Evolutionary conservation across 2,888 invertebrate species (phyloP), one percentile per base, ranked within the genome.

Genomic region (Patella caerulea): DNA sequence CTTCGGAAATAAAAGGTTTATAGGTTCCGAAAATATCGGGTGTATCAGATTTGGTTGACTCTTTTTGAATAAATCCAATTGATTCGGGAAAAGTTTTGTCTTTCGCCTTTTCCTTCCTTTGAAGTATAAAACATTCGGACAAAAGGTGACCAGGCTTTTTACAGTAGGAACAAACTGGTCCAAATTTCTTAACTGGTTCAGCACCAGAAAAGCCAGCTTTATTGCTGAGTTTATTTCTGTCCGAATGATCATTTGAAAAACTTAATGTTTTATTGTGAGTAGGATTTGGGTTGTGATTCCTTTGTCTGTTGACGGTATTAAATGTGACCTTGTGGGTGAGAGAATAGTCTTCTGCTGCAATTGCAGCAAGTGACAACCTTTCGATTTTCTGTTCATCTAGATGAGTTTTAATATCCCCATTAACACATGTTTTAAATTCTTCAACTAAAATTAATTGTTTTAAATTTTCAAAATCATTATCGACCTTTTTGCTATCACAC

Each of bases 1-100:
- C 81, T 4, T 79, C 72, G 56, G 78, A 76, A 29, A 81, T 54
- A 74, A 82, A 81, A 24, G 79, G 82, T 53, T 75, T 59, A 76
- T 75, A 80, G 55, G 73, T 73, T 71, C 78, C 79, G 71, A 75
- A 73, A 75, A 76, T 19, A 65, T 71, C 72, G 56, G 54, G 29
- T 75, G 59, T 71, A n/a, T 52, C 73, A 69, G 75, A 73, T 69
- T 75, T 74, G 29, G 69, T 59, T 71, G 72, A 69, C 14, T 24
- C 54, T 24, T 72, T 54, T 29, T 53, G 11, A 19, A 53, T 56
- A 71, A 73, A 76, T 53, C 34, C 75, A 72, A 24, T 75, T 29
- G 75, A 55, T 14, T 14, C 3, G 3, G 7, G 45, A 65, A 52
- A 15, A 24, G 71, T 71, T 12, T 17, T 45, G 59, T 73, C 71